Evolutionary conservation across 2,113 vertebrate species (phyloP).

Genomic region (Ivindomyrus marchei): DNA sequence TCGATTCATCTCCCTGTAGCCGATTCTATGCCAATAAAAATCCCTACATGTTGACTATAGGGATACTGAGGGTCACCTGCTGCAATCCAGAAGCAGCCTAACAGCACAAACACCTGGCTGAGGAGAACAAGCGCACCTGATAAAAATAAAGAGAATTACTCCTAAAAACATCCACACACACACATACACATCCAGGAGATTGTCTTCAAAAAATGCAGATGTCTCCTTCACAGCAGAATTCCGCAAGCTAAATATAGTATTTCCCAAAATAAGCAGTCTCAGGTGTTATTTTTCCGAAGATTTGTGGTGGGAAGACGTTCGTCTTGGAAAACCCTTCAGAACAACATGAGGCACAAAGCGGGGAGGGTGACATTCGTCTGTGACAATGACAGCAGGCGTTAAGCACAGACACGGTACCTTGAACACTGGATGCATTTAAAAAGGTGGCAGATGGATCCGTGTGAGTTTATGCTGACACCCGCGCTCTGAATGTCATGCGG

Average conservation of each 20-base stretch:
- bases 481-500: neutral
- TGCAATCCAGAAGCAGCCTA: neutral
- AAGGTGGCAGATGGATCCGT: neutral
- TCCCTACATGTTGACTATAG: neutral
- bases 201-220: neutral
- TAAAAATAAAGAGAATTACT: neutral
- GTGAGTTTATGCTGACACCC: neutral
- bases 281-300: neutral
- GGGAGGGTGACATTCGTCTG: neutral
- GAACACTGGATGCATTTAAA: neutral
- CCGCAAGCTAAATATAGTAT: neutral
- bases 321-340: neutral
- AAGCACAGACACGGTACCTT: neutral
- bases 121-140: neutral
- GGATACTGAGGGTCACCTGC: neutral
- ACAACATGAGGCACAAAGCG: neutral
- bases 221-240: neutral
- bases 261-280: neutral
- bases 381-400: neutral
- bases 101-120: neutral
- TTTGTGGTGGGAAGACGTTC: neutral
- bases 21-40: neutral
- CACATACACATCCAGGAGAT: neutral
- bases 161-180: neutral
- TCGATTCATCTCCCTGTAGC: neutral